Base-by-base conservation (phyloP, 2,113 vertebrate species). In the Rhinopomastus cyanomelas region DNA sequence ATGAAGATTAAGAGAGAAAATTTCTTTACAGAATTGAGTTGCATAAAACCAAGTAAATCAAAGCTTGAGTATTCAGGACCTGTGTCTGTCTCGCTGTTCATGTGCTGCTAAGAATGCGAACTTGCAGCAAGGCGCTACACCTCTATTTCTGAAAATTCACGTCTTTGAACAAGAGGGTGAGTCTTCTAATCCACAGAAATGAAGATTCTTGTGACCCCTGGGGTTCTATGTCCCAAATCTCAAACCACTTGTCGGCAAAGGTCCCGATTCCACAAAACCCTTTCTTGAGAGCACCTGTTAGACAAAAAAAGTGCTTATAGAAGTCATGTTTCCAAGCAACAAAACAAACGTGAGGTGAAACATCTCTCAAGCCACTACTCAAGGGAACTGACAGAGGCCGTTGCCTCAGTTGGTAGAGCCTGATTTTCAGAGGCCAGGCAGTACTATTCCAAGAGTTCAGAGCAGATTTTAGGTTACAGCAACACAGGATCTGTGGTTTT, bases 301-400 rank as follows among this genome's bases (percentile, higher is more conserved):
- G n/a, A 67, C n/a, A 48, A 48, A 83, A 49, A 77, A 65, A 72
- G 5, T 26, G 21, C 36, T 66, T 61, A 32, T 29, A 81, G 79
- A 87, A 94, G 49, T 30, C 37, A 23, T 7, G 49, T 91, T 92
- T 92, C 87, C 60, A 74, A 66, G 80, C 90, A 96, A 92, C 79
- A 59, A 44, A 85, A 32, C 72, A 57, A 88, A 94, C 25, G 14
- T 74, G 7, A 67, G 78, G 20, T 32, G 29, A 73, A 59, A 85
- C 62, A 49, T 36, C 64, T 85, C 78, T 89, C 18, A 48, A 90
- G 68, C 62, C 18, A 34, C n/a, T 49, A 16, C 85, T 27, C 72
- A 34, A 17, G 62, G 64, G 81, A 90, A 42, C 55, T 69, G 91
- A 42, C 53, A 44, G 34, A 85, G 22, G 18, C 42, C 46, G 60